Percentiles rank a stretch among this genome's conserved stretches.
These are phyloP conservation scores for Phalera bucephala DNA, from an alignment of 2,888 invertebrate species.

Conservation along the genomic window DNA sequence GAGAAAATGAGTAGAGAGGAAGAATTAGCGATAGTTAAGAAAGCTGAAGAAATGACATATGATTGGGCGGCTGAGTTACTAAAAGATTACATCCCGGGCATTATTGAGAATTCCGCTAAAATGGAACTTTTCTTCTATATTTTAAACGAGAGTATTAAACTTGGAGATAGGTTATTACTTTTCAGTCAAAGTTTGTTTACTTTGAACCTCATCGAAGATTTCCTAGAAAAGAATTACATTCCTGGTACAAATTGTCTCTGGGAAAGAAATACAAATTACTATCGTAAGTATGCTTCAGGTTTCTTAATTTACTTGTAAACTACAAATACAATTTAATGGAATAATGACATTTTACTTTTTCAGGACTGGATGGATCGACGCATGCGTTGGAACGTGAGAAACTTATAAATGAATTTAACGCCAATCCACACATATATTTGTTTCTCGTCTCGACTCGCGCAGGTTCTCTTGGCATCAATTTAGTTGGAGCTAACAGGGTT, in stretches of 20 bases:
- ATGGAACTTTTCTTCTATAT: constrained; percentile 97
- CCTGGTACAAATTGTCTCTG: constrained; percentile 89
- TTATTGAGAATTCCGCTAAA: constrained; percentile 96
- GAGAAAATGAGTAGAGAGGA: constrained; percentile 84
- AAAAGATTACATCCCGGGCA: constrained; percentile 93
- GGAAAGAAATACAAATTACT: constrained; percentile 94
- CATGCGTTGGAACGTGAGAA: constrained; percentile 97
- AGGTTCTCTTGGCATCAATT: constrained; percentile 97
- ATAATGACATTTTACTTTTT: too few species aligned
- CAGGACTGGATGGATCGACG: constrained; percentile 97
- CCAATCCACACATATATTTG: constrained; percentile 91
- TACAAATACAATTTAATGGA: not conserved
- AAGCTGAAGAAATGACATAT: constrained; percentile 92
- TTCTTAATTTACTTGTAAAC: not conserved
- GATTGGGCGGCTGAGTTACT: constrained; percentile 94
- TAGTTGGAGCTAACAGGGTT: constrained; percentile 98
- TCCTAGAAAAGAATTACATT: constrained; percentile 88
- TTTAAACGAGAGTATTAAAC: constrained; percentile 92
- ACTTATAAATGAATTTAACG: constrained; percentile 97
- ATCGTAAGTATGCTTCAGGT: constrained; percentile 86
- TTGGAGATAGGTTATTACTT: constrained; percentile 95
- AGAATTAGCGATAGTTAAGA: constrained; percentile 82
- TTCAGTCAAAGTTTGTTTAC: constrained; percentile 99
- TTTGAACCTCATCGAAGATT: constrained; percentile 96
- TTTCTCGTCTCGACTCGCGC: constrained; percentile 98